Conservation (phyloP, 2,888 invertebrate species). For the Heteromurus nitidus region DNA sequence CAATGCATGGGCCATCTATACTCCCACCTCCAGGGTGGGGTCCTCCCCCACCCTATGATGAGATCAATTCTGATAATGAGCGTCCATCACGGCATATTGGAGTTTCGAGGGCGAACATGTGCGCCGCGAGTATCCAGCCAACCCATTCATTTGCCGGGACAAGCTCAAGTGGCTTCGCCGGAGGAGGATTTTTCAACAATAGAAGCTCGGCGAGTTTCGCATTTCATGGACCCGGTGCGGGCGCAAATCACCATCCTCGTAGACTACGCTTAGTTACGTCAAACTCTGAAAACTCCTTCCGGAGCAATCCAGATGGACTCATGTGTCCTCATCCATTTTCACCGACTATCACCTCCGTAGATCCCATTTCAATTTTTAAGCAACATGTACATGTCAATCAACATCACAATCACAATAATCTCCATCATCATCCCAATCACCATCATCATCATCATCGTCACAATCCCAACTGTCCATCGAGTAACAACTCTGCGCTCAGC, state of each 20-base stretch:
- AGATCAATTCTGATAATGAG: conserved; percentile 33
- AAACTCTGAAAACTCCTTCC: conserved; percentile 55
- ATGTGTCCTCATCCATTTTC: conserved; percentile 68
- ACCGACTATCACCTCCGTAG: conserved; percentile 70
- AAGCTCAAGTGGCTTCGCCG: conserved; percentile 39
- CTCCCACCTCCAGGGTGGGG: conserved; percentile 67
- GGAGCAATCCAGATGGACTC: conserved; percentile 47
- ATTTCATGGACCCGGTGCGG: conserved; percentile 33
- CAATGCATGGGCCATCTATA: conserved; percentile 47
- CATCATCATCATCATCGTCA: conserved; percentile 29
- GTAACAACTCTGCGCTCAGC: conserved; percentile 32
- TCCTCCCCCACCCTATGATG: conserved; percentile 72
- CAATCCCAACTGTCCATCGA: conserved; percentile 17
- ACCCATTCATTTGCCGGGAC: conserved; percentile 53
- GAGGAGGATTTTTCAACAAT: conserved; percentile 54
- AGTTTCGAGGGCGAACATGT: conserved; percentile 22
- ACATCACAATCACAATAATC: conserved; percentile 27
- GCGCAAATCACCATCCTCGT: conserved; percentile 29
- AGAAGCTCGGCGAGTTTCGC: conserved; percentile 55
- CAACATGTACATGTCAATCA: conserved; percentile 54
- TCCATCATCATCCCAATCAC: conserved; percentile 20
- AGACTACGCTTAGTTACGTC: conserved; percentile 53
- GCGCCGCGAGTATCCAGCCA: conserved; percentile 45
- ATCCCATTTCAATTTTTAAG: conserved; percentile 61
- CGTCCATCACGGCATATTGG: conserved; percentile 10